Base-by-base conservation (phyloP, 2,888 invertebrate species). In the Scaptodrosophila latifasciaeformis region DNA sequence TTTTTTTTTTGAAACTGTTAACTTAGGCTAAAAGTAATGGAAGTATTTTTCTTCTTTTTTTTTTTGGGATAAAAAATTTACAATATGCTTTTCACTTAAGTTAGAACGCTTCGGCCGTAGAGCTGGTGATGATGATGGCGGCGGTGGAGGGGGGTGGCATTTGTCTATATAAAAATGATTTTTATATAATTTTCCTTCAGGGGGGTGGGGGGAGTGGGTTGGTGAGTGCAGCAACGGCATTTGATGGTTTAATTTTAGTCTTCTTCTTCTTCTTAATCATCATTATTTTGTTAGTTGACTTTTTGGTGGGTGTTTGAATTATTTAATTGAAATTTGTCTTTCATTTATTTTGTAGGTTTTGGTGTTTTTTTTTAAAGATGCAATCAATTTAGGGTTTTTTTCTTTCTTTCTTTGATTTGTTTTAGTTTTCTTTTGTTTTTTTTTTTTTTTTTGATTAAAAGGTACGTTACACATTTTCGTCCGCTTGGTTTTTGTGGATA, bases 381-480 rank as follows among this genome's bases (percentile, higher is more conserved):
- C 13, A 43, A 9, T 12, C 2, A 27, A 31, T 53, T 54, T 42
- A 6, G 37, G 55, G 46, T 19, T 29, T 12, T 49, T 42, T 15
- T 44, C 19, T 48, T 58, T 37, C 29, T 44, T 46, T 58, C 47
- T 34, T 17, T 29, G 17, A 30, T 30, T 59, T 48, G 63, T 48
- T 62, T 39, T 31, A 7, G 39, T 29, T 34, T 49, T 45, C 35
- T 24, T 19, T 29, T 31, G 13, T 5, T 21, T 21, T 12, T 21
- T 24, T 1, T 12, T 44, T 24, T 30, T 44, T 44, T 44, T 44
- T 2, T 44, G 19, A 50, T 40, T 72, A 78, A 78, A 75, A 72
- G 72, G 72, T 72, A 72, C 72, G 57, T 72, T 72, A 78, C 72
- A 72, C 72, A 72, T 72, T 71, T 75, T 72, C n/a, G 72, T 72